phyloP scores from a whole-genome alignment of 2,797 vertebrate species.

The Serranus cabrilla region DNA sequence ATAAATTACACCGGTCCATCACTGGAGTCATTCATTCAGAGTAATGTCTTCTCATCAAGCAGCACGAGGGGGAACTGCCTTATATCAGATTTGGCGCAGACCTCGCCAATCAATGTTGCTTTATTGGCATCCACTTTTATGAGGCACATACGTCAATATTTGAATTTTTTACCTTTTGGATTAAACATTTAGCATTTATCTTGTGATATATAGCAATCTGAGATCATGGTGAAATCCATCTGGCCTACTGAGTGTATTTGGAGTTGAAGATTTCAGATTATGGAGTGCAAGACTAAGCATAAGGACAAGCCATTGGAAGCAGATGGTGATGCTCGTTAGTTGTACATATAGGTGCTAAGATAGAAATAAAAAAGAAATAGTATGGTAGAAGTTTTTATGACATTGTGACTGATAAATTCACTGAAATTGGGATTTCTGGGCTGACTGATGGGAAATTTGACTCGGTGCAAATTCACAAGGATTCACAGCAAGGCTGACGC shows the following conservation, averaged over 20 bases:
- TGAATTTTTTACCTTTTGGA: slow-evolving; percentile 59
- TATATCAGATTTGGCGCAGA: slow-evolving; percentile 38
- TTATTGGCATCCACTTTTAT: slow-evolving; percentile 54
- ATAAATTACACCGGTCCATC: slow-evolving; percentile 67
- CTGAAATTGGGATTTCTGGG: slow-evolving; percentile 14
- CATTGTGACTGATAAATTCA: slow-evolving; percentile 31
- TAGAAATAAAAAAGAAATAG: slow-evolving; percentile 11
- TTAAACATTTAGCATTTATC: slow-evolving; percentile 62
- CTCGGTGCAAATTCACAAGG: slow-evolving; percentile 23
- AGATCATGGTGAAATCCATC: slow-evolving; percentile 53
- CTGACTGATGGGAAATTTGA: slow-evolving; percentile 30
- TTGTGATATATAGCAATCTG: slow-evolving; percentile 48
- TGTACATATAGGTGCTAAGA: neutral
- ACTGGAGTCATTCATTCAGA: slow-evolving; percentile 51
- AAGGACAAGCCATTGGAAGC: slow-evolving; percentile 11
- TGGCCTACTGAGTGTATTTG: neutral
- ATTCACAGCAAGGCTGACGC: slow-evolving; percentile 11
- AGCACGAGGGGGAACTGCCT: slow-evolving; percentile 21
- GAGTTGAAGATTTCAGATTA: slow-evolving; percentile 24
- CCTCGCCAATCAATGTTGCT: slow-evolving; percentile 64
- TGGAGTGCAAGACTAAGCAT: slow-evolving; percentile 22
- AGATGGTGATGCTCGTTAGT: neutral
- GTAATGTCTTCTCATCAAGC: slow-evolving; percentile 62
- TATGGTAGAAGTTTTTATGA: neutral
- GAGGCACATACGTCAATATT: slow-evolving; percentile 60